These are phyloP conservation scores for Cerastoderma edule DNA, from an alignment of 2,888 invertebrate species.

Conservation along the genomic window DNA sequence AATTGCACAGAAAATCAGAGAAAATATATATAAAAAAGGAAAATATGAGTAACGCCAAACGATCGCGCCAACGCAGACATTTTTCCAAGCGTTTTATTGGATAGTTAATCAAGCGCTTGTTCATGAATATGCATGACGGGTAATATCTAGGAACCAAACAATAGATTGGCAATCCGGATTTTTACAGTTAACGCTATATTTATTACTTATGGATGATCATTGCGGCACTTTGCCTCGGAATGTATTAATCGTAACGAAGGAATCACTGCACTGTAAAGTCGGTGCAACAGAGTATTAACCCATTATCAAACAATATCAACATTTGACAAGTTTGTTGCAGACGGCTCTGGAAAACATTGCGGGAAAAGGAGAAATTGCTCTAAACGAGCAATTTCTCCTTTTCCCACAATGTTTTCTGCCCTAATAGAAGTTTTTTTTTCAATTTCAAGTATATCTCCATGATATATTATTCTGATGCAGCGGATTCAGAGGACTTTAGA, in stretches of 20 bases:
- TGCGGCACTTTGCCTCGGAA: conserved; percentile 5
- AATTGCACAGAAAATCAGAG: too few species aligned
- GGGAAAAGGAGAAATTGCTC: too few species aligned
- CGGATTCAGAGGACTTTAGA: too few species aligned
- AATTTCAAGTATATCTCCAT: too few species aligned
- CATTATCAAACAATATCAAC: too few species aligned
- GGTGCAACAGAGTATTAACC: neutral
- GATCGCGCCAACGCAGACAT: neutral
- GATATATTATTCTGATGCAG: too few species aligned
- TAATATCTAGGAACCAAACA: conserved; percentile 32
- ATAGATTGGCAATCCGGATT: conserved; percentile 34
- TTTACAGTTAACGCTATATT: conserved; percentile 42
- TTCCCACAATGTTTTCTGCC: too few species aligned
- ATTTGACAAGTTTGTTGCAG: too few species aligned
- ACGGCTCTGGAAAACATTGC: too few species aligned
- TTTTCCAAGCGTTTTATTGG: conserved; percentile 23
- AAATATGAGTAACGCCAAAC: conserved; percentile 8
- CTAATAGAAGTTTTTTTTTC: too few species aligned
- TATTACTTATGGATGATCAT: conserved; percentile 31
- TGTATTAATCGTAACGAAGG: conserved; percentile 9
- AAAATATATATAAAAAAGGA: neutral
- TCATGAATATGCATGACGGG: conserved; percentile 48
- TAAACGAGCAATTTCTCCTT: too few species aligned
- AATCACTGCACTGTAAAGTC: neutral
- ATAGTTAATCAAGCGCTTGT: conserved; percentile 27